Conservation (phyloP, 2,113 vertebrate species). For the Aplodontia rufa region DNA sequence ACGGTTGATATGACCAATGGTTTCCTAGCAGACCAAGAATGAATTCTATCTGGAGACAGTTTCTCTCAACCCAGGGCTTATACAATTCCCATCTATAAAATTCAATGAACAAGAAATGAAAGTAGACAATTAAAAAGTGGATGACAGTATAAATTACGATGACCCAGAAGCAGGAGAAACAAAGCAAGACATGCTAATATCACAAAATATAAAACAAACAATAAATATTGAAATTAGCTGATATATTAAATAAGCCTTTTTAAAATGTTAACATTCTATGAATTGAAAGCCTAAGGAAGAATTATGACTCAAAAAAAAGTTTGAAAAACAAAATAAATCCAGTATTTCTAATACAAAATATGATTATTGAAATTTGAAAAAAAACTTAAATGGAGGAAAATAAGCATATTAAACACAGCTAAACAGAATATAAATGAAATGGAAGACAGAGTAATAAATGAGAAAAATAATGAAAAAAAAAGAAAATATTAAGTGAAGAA, state of each 20-base stretch:
- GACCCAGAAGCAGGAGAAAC: background rate
- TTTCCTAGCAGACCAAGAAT: background rate
- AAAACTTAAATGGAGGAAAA: background rate
- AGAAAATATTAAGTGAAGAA: background rate
- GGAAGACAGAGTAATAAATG: background rate
- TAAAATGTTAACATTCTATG: background rate
- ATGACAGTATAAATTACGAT: background rate
- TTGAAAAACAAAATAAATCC: background rate
- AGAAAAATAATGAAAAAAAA: background rate
- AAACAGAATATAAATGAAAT: background rate
- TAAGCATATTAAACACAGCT: background rate
- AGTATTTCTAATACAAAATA: constrained; percentile 1
- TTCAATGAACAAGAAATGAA: no score
- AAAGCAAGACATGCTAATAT: background rate
- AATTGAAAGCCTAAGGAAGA: background rate
- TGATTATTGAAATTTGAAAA: background rate
- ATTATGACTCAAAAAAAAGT: background rate
- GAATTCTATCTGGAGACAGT: background rate
- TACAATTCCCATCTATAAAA: background rate
- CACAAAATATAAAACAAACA: background rate
- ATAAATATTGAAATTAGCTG: background rate
- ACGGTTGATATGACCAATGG: background rate
- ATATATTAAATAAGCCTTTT: background rate
- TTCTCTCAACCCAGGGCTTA: background rate
- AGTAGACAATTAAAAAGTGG: background rate